Conservation (phyloP, 2,113 vertebrate species). For the Galemys pyrenaicus region DNA sequence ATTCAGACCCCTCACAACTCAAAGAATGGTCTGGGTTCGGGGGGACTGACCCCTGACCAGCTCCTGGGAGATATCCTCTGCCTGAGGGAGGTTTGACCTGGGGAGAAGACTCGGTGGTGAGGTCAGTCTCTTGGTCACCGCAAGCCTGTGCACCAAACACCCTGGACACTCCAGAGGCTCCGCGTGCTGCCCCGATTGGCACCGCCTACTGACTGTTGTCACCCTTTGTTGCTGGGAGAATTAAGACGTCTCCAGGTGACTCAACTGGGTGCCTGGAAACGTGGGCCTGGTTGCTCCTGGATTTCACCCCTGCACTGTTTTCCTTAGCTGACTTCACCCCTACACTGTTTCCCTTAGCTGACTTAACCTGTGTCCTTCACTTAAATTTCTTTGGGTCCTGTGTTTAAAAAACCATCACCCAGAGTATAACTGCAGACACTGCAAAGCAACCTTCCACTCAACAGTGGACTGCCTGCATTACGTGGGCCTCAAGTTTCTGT, state of each 20-base stretch:
- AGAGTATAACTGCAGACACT: background rate
- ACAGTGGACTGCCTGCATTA: too few species aligned
- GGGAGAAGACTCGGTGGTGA: background rate
- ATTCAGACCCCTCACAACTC: background rate
- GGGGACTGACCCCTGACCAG: background rate
- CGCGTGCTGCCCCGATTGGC: background rate
- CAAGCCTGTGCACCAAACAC: background rate
- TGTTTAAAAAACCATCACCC: background rate
- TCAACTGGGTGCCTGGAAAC: background rate
- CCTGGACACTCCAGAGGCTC: too few species aligned
- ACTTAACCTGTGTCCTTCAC: background rate
- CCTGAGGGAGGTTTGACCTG: background rate
- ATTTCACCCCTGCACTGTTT: background rate
- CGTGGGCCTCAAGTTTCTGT: background rate
- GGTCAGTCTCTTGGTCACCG: background rate
- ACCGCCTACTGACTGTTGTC: background rate
- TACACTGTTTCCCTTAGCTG: background rate
- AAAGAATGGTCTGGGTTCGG: background rate
- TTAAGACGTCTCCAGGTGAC: background rate
- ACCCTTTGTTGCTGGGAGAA: background rate
- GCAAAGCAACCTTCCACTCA: background rate
- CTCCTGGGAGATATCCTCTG: background rate
- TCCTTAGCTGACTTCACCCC: background rate
- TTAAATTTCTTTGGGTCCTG: background rate
- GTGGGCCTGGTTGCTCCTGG: background rate